phyloP scores from a whole-genome alignment of 2,113 vertebrate species.

The Clinocottus analis region DNA sequence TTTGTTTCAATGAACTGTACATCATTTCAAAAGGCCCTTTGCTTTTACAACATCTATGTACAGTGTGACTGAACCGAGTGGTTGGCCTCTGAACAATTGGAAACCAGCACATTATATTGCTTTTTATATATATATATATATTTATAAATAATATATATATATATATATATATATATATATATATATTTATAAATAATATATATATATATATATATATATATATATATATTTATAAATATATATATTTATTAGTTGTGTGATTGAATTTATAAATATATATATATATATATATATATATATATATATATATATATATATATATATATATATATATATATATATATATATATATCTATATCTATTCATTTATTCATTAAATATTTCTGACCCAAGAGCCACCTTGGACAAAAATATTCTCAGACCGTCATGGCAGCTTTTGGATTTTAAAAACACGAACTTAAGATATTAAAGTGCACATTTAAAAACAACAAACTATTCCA shows the following conservation, averaged over 20 bases:
- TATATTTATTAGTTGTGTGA: no score
- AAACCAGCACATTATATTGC: not conserved
- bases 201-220: no score
- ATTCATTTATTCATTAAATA: no score
- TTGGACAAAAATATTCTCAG: not conserved
- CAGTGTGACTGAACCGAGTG: conserved; percentile 1
- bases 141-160: no score
- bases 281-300: no score
- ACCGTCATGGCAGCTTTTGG: conserved; percentile 3
- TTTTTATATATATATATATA: not conserved
- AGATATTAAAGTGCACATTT: conserved; percentile 63
- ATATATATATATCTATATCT: not conserved
- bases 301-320: not conserved
- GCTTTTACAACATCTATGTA: conserved; percentile 12
- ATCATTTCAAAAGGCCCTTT: not conserved
- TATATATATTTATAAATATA: no score
- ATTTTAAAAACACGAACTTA: conserved; percentile 36
- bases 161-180: not conserved
- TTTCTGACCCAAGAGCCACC: not conserved
- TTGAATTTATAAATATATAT: no score
- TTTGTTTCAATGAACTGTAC: not conserved
- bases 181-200: no score
- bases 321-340: no score
- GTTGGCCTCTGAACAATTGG: not conserved
- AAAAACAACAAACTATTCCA: not conserved